These are phyloP conservation scores for Synanthedon tipuliformis DNA, from an alignment of 2,888 invertebrate genomes.

Conservation along the genomic window DNA sequence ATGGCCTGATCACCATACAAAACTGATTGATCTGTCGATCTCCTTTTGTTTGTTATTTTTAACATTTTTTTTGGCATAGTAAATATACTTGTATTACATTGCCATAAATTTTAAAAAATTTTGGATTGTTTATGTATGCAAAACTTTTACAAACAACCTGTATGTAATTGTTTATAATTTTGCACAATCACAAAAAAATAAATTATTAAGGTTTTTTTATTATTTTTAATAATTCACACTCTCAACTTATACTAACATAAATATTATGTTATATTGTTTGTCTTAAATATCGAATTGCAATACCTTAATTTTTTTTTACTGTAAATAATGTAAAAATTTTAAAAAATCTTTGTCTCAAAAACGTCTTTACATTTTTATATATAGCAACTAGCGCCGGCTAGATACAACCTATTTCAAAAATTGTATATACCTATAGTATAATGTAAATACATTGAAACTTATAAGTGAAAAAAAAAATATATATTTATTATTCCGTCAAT, in stretches of 20 bases:
- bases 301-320: slow-evolving; percentile 12
- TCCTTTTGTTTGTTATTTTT: too few relatives aligned
- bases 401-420: slow-evolving; percentile 21
- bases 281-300: not conserved
- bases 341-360: slow-evolving; percentile 20
- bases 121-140: too few relatives aligned
- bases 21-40: too few relatives aligned
- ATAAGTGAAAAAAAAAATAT: slow-evolving; percentile 41
- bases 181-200: too few relatives aligned
- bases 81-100: too few relatives aligned
- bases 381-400: slow-evolving; percentile 29
- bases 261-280: too few relatives aligned
- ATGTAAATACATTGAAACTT: slow-evolving; percentile 44
- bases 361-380: slow-evolving; percentile 42
- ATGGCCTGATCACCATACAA: too few relatives aligned
- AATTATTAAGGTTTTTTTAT: too few relatives aligned
- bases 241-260: too few relatives aligned
- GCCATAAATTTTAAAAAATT: too few relatives aligned
- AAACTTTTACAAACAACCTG: not conserved
- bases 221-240: too few relatives aligned
- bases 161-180: not conserved
- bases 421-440: slow-evolving; percentile 40
- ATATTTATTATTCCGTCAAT: slow-evolving; percentile 64
- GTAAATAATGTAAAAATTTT: slow-evolving; percentile 58
- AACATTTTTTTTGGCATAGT: too few relatives aligned